These are phyloP conservation scores for Panagrolaimus sp. DNA, from an alignment of 1,140 invertebrate genomes.

Conservation along the genomic window DNA sequence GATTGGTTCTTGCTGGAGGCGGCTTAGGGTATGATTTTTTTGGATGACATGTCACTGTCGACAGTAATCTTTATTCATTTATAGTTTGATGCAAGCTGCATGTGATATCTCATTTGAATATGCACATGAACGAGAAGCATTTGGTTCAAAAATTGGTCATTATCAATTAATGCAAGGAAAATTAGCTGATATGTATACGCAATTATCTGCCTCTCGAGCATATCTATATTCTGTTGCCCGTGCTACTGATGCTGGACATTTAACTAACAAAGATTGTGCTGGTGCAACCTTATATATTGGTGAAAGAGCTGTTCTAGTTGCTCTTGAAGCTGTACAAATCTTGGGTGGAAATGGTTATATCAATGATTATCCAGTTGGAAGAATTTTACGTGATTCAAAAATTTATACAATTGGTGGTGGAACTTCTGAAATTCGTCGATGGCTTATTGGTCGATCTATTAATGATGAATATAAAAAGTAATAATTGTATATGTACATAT, in stretches of 20 bases:
- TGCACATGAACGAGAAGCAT: conserved; percentile 83
- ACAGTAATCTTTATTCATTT: no score
- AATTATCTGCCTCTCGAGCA: conserved; percentile 71
- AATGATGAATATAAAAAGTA: conserved; percentile 69
- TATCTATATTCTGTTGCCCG: conserved; percentile 83
- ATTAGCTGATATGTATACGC: conserved; percentile 93
- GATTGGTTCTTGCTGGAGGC: conserved; percentile 75
- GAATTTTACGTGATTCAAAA: conserved; percentile 86
- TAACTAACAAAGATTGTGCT: conserved; percentile 71
- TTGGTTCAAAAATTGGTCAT: conserved; percentile 76
- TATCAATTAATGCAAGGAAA: conserved; percentile 79
- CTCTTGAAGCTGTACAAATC: conserved; percentile 88
- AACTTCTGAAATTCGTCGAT: conserved; percentile 82
- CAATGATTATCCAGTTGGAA: conserved; percentile 88
- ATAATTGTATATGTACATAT: no score
- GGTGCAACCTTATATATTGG: conserved; percentile 80
- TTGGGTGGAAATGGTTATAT: conserved; percentile 95
- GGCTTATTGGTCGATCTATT: conserved; percentile 77
- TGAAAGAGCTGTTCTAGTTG: conserved; percentile 78
- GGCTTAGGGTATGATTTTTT: conserved; percentile 67
- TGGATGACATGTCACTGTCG: no score
- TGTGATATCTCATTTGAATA: conserved; percentile 87
- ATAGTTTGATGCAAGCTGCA: conserved; percentile 75
- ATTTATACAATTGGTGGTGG: conserved; percentile 95
- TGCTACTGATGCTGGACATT: conserved; percentile 69